Conservation (phyloP, 2,888 invertebrate species). For the Linyphia triangularis region DNA sequence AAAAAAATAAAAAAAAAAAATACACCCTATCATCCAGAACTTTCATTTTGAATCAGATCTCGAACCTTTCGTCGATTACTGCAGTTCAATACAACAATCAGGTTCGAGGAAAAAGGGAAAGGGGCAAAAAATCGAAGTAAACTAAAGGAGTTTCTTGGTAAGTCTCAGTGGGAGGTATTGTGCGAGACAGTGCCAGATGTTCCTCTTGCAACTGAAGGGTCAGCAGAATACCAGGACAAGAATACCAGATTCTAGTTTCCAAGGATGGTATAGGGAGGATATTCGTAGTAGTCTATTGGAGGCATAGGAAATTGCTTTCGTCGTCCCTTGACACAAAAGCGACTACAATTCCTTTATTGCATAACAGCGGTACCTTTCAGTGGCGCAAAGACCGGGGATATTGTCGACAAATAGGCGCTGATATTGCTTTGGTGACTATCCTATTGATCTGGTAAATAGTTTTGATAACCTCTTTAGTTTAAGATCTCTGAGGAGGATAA, state of each 20-base stretch:
- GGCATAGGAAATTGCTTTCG: conserved; percentile 62
- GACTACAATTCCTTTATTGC: conserved; percentile 64
- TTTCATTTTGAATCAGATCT: conserved; percentile 53
- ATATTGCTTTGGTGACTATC: conserved; percentile 51
- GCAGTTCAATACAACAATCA: conserved; percentile 53
- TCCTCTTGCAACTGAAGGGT: conserved; percentile 55
- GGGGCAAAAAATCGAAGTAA: neutral
- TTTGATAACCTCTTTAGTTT: conserved; percentile 30
- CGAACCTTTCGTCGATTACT: conserved; percentile 45
- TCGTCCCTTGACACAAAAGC: conserved; percentile 57
- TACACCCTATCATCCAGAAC: conserved; percentile 2
- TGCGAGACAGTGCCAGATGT: conserved; percentile 60
- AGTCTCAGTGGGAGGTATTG: conserved; percentile 62
- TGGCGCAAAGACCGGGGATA: conserved; percentile 38
- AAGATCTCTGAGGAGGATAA: neutral
- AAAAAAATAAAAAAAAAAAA: neutral
- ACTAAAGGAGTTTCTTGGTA: conserved; percentile 22
- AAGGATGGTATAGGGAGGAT: conserved; percentile 45
- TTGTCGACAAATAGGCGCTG: conserved; percentile 41
- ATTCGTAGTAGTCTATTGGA: conserved; percentile 62
- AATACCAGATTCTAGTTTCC: conserved; percentile 44
- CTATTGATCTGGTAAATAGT: conserved; percentile 43
- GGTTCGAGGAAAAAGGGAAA: conserved; percentile 1
- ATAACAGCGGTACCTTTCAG: conserved; percentile 47
- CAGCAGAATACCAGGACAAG: conserved; percentile 5